These are phyloP conservation scores for Onychomys arenicola DNA, from an alignment of 2,797 vertebrate species.

Conservation along the genomic window DNA sequence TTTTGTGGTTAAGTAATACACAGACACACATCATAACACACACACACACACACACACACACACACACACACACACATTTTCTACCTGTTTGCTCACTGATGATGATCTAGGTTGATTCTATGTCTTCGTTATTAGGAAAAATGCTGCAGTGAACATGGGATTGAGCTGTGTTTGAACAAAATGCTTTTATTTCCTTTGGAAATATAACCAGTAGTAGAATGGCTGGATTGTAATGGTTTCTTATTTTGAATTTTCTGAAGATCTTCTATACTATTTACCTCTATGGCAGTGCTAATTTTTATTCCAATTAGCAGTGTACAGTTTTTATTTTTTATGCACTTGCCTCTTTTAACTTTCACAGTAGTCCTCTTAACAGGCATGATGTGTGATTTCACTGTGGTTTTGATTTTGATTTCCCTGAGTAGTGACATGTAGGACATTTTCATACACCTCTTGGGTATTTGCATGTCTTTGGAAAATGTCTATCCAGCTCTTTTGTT, in stretches of 20 bases:
- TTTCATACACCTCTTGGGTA: neutral
- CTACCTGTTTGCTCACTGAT: neutral
- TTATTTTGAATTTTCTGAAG: neutral
- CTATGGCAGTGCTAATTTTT: neutral
- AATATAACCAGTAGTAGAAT: neutral
- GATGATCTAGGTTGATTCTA: neutral
- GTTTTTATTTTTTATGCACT: neutral
- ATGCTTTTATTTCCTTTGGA: slow-evolving; percentile 16
- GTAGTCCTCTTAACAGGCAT: neutral
- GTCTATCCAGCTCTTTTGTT: neutral
- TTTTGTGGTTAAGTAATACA: neutral
- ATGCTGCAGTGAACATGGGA: neutral
- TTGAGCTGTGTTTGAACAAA: neutral
- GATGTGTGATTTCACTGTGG: neutral
- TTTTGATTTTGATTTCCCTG: slow-evolving; percentile 26
- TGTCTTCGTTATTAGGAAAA: neutral
- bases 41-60: neutral
- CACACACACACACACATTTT: neutral
- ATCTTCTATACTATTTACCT: neutral
- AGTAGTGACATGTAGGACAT: neutral
- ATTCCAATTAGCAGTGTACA: neutral
- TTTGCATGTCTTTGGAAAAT: slow-evolving; percentile 16
- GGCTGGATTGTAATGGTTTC: neutral
- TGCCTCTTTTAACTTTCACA: neutral
- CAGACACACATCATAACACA: neutral